These are phyloP conservation scores for Podilymbus podiceps DNA, from an alignment of 2,113 vertebrate genomes.

Conservation along the genomic window DNA sequence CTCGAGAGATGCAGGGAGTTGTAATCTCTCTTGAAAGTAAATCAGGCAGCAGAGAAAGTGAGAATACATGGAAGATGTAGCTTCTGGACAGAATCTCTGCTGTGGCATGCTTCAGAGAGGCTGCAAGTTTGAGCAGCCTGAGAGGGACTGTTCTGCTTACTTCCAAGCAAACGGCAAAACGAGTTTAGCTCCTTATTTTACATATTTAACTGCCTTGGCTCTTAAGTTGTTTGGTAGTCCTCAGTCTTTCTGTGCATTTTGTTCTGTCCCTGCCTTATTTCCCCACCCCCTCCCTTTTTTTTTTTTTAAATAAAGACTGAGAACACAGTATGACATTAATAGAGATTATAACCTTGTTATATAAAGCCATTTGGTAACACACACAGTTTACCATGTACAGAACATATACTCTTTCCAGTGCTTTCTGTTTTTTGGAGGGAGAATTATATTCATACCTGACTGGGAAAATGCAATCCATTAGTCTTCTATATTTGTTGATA, in stretches of 20 bases:
- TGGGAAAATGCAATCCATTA: background rate
- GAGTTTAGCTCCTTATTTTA: background rate
- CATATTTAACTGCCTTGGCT: background rate
- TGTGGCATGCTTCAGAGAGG: background rate
- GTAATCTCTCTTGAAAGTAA: constrained; percentile 39
- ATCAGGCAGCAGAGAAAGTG: background rate
- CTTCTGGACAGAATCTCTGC: constrained; percentile 4
- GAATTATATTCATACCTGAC: background rate
- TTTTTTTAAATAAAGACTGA: background rate
- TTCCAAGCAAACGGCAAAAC: background rate
- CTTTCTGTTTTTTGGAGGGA: background rate
- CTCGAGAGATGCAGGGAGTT: background rate
- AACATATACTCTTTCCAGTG: background rate
- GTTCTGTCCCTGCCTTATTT: background rate
- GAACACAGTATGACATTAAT: background rate
- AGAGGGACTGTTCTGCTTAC: background rate
- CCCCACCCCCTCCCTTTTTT: background rate
- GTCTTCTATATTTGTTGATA: background rate
- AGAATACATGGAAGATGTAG: background rate
- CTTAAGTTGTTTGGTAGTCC: background rate
- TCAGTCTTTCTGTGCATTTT: background rate
- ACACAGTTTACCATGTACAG: background rate
- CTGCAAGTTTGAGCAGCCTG: background rate
- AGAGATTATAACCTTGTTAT: background rate
- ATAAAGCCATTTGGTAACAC: background rate